Evolutionary conservation across 64 coral and sea anemone genomes (phyloP), one percentile per base, ranked within the genome.

Genomic region (Montipora capricornis): DNA sequence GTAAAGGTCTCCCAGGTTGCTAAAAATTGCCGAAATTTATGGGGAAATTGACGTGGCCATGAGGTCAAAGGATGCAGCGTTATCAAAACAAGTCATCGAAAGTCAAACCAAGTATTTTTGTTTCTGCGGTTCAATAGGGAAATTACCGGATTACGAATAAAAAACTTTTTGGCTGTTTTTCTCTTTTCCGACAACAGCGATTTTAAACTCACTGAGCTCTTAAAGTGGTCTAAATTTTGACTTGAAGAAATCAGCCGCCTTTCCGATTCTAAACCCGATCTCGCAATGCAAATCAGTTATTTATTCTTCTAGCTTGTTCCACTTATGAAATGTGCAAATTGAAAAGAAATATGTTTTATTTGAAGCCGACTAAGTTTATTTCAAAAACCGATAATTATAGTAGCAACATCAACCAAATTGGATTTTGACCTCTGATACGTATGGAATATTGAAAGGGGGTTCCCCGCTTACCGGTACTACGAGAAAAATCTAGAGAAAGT

Each of bases 301-400:
- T 64, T 64, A 16, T 0, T 64, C 13, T 0, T 64, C 14, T 19
- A 55, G 52, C 9, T 55, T 5, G 52, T 55, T 55, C 9, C 9
- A 7, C 2, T 37, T 37, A 37, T 37, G 29, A 37, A 55, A 55
- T 55, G 52, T 10, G 52, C 9, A 55, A 55, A 55, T 55, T 55
- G 80, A 66, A 60, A 61, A 82, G 61, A 82, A 37, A 22, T 20
- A 82, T 3, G 52, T 20, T 55, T 61, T 20, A 82, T 61, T 82
- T 37, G 29, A 37, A 22, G 44, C n/a, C 13, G 14, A 67, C 81
- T 83, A 66, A 83, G 67, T 83, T 71, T 71, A 86, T 86, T 68
- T 71, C 29, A 37, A 37, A 37, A 37, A 37, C 29, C 29, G 29
- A 37, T 37, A 37, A 37, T 37, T n/a, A n/a, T n/a, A n/a, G 29